These are phyloP conservation scores for Schizothorax lantsangensis DNA, from an alignment of 2,797 vertebrate genomes.

Conservation along the genomic window DNA sequence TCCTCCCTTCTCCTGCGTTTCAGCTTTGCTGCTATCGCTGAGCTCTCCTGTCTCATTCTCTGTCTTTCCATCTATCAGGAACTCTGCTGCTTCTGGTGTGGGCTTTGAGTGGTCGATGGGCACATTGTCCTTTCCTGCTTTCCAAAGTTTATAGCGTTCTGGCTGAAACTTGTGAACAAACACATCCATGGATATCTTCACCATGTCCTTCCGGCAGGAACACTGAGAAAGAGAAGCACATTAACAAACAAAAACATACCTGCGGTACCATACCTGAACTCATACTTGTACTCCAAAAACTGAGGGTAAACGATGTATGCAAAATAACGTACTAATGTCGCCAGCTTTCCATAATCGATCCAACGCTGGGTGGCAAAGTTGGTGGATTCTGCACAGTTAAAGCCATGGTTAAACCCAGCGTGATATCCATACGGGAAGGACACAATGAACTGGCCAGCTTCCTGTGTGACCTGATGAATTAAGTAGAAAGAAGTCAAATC, in stretches of 20 bases:
- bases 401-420: conserved; percentile 98
- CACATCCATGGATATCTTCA: conserved; percentile 98
- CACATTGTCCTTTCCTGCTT: conserved; percentile 88
- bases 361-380: conserved; percentile 96
- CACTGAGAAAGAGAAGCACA: conserved; percentile 78
- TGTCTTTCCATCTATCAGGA: conserved; percentile 64
- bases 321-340: conserved; percentile 82
- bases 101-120: conserved; percentile 89
- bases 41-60: conserved; percentile 32
- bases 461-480: conserved; percentile 87
- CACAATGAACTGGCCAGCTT: conserved; percentile 95
- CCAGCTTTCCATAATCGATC: conserved; percentile 98
- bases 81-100: conserved; percentile 84
- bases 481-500: not conserved
- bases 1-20: conserved; percentile 17
- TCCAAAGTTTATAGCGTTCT: conserved; percentile 95
- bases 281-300: not conserved
- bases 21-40: conserved; percentile 35
- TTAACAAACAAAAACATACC: not conserved
- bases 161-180: conserved; percentile 97
- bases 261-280: not conserved
- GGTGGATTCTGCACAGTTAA: conserved; percentile 97
- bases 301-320: too few species aligned
- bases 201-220: conserved; percentile 96
- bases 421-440: conserved; percentile 97